Conservation (phyloP, 2,888 invertebrate species). For the Torymus aiolomorphi region DNA sequence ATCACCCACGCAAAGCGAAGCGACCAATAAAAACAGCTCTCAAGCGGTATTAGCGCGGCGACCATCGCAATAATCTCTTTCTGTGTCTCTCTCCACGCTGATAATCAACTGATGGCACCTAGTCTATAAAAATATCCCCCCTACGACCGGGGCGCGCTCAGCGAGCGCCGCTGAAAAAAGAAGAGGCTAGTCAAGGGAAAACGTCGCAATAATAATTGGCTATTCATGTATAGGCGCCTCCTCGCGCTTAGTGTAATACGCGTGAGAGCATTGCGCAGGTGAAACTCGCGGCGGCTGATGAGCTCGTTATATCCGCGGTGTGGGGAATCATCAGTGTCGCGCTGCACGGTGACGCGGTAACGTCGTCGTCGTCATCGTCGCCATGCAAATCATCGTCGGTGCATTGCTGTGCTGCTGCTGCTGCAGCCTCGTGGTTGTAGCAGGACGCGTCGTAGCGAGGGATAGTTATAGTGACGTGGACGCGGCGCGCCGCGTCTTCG, state of each 20-base stretch:
- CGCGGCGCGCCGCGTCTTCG: no score
- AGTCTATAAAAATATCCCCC: not conserved
- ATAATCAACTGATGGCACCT: slow-evolving; percentile 19
- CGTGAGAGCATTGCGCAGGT: no score
- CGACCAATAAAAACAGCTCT: not conserved
- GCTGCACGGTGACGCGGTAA: slow-evolving; percentile 31
- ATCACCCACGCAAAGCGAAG: not conserved
- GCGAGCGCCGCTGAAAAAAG: not conserved
- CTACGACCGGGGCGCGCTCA: not conserved
- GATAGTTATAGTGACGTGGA: no score
- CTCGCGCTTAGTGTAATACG: no score
- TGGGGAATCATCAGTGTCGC: slow-evolving; percentile 30
- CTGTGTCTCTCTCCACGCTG: not conserved
- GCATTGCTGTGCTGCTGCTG: not conserved
- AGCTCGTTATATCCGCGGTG: no score
- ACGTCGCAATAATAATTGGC: slow-evolving; percentile 16
- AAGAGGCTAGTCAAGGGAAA: not conserved
- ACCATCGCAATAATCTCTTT: not conserved
- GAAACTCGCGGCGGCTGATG: no score
- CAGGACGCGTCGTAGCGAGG: no score
- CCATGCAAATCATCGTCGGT: slow-evolving; percentile 3
- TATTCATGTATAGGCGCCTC: slow-evolving; percentile 12
- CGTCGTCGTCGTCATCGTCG: slow-evolving; percentile 1
- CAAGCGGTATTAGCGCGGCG: not conserved
- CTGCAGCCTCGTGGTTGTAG: not conserved